Percentiles rank a stretch among this genome's conserved stretches.
These are phyloP conservation scores for Nautilus pompilius DNA, from an alignment of 1,140 invertebrate genomes.

Conservation along the genomic window DNA sequence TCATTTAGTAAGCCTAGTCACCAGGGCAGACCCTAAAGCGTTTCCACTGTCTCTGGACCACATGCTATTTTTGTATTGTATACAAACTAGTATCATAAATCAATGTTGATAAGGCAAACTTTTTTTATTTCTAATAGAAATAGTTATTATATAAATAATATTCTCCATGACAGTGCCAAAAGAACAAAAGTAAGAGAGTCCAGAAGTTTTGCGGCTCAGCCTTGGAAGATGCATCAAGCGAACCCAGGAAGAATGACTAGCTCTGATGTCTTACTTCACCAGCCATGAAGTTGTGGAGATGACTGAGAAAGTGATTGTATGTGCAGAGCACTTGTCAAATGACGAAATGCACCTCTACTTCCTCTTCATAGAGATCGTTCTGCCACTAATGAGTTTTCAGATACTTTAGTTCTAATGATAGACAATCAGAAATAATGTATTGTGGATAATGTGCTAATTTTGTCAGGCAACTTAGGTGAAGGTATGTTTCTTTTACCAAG, in stretches of 20 bases:
- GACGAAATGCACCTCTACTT: constrained; percentile 15
- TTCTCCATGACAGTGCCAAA: constrained; percentile 12
- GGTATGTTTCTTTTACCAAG: constrained; percentile 5
- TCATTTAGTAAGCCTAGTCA: constrained; percentile 14
- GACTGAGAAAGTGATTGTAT: constrained; percentile 1
- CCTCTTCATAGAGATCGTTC: constrained; percentile 7
- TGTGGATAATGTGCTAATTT: not conserved
- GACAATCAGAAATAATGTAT: too few species aligned
- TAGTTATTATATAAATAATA: constrained; percentile 5
- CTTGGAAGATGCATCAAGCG: constrained; percentile 12
- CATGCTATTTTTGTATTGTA: constrained; percentile 8
- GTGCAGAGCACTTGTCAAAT: not conserved
- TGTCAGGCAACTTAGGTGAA: constrained; percentile 3
- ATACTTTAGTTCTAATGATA: too few species aligned
- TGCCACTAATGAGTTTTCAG: constrained; percentile 10
- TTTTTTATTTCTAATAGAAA: too few species aligned
- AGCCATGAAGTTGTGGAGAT: constrained; percentile 15
- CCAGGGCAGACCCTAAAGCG: constrained; percentile 2
- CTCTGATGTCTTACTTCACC: constrained; percentile 9
- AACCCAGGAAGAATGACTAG: constrained; percentile 16
- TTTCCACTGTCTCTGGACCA: constrained; percentile 9
- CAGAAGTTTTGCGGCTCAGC: constrained; percentile 17
- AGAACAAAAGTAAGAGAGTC: constrained; percentile 12
- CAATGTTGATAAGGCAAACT: too few species aligned
- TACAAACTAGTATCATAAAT: too few species aligned